Evolutionary conservation across 2,888 invertebrate species (phyloP), one percentile per base, ranked within the genome.

Genomic region (Byasa hedistus): DNA sequence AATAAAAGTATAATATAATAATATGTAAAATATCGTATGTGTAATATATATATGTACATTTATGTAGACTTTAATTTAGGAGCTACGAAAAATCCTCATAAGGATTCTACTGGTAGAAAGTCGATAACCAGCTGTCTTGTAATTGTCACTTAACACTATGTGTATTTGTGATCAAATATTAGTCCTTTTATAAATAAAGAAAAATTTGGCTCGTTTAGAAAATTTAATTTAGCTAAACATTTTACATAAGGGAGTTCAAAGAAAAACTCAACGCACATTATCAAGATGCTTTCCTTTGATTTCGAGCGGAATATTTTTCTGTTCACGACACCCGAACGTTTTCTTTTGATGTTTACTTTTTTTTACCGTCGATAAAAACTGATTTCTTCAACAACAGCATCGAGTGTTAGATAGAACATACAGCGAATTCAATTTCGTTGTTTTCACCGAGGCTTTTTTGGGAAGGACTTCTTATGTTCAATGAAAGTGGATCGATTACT

Each of bases 281-380:
- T 44, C 56, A 48, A 21, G 55, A 55, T 24, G 56, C 22, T 56
- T 54, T 23, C 21, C 60, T 60, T 65, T 60, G 65, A 60, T 56
- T 65, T 65, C 32, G 32, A 21, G 15, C 44, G 22, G 27, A 65
- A 55, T 65, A 56, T 65, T 65, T 65, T 56, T 60, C 60, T 60
- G 60, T 65, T 65, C 55, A 48, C 54, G 65, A 65, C 60, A 65
- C 60, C 60, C 60, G 27, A 60, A 51, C 60, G 32, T 56, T 65
- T 54, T 59, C 56, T 27, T 60, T 65, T 60, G 59, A 60, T 59
- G 59, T 64, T 22, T 39, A 15, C 2, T 39, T 10, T 48, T 64
- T 57, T 58, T 64, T 55, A 39, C 44, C 22, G 8, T 12, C 39
- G 24, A 64, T 59, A 44, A 64, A 22, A 32, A 44, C 39, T 64